Evolutionary conservation across 2,797 vertebrate species (phyloP).

Genomic region (Acanthurus lineatus): DNA sequence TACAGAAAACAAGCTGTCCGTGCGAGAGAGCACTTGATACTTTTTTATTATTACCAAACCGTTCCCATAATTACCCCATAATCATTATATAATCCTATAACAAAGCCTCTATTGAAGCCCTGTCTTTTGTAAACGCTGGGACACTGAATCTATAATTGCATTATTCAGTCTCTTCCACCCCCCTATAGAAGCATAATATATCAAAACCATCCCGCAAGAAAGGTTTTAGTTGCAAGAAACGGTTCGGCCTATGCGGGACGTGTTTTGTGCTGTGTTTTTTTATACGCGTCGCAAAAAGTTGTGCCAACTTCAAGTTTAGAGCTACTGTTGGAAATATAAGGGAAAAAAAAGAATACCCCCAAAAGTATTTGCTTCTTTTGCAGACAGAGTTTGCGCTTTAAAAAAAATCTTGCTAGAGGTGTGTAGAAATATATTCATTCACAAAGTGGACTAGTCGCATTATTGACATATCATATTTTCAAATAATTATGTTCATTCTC

Average conservation of each 20-base stretch:
- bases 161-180: conserved; percentile 89
- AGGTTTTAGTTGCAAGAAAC: conserved; percentile 82
- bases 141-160: conserved; percentile 98
- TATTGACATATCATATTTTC: conserved; percentile 96
- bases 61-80: conserved; percentile 97
- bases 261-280: conserved; percentile 35
- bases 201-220: conserved; percentile 83
- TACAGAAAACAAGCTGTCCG: conserved; percentile 90
- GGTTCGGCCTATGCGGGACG: conserved; percentile 66
- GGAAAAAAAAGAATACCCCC: conserved; percentile 79
- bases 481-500: conserved; percentile 90
- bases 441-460: conserved; percentile 79
- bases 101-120: conserved; percentile 98
- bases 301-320: conserved; percentile 90
- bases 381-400: conserved; percentile 48
- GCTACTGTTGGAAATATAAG: conserved; percentile 86
- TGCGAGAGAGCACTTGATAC: conserved; percentile 91
- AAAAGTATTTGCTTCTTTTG: conserved; percentile 78
- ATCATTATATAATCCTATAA: conserved; percentile 99
- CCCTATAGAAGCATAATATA: conserved; percentile 90
- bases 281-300: conserved; percentile 87
- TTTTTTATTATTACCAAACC: conserved; percentile 96
- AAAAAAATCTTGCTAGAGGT: conserved; percentile 77
- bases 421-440: conserved; percentile 76
- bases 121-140: conserved; percentile 97